Base-by-base conservation (phyloP, 2,888 invertebrate species). In the Craniophora ligustri region DNA sequence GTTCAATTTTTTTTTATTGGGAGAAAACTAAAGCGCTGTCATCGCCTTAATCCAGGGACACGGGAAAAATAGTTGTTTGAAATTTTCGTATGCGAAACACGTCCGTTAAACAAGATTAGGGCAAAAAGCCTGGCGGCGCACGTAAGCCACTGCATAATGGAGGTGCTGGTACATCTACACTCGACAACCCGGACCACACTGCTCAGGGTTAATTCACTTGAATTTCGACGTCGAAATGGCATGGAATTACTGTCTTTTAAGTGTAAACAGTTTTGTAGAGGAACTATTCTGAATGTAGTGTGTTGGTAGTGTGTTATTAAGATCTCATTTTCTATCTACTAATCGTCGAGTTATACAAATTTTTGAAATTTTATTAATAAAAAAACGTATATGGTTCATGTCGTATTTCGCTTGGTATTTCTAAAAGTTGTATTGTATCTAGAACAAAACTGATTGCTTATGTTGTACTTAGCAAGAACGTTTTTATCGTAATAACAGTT, bases 131-230 rank as follows among this genome's bases (percentile, higher is more conserved):
- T 75, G 66, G 59, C 65, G 75, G 54, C 66, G 65, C 66, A 66
- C 68, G 70, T 80, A 81, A 81, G 81, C 82, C 73, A 73, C 79
- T 81, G 81, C 78, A 82, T 81, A 81, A 81, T 82, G 73, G 67
- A 77, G 67, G 60, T 61, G 61, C 41, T 61, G 67, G 67, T 67
- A 68, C 66, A 72, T 67, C 64, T 74, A 51, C 39, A 63, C 66
- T 66, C 55, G 67, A 68, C 58, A 69, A 62, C 63, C 54, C 65
- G 67, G 46, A 44, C 41, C 38, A 42, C 46, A 46, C 46, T 66
- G 57, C 60, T 31, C 48, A 21, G 14, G 40, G 30, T 16, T 31
- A 45, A 59, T 60, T 70, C 75, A 48, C 40, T 54, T 50, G 55
- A 44, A 55, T 42, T 69, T 75, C 58, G 62, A 51, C 45, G 5